Conservation (phyloP, 2,113 vertebrate genomes). For the Pterophyllum scalare region DNA sequence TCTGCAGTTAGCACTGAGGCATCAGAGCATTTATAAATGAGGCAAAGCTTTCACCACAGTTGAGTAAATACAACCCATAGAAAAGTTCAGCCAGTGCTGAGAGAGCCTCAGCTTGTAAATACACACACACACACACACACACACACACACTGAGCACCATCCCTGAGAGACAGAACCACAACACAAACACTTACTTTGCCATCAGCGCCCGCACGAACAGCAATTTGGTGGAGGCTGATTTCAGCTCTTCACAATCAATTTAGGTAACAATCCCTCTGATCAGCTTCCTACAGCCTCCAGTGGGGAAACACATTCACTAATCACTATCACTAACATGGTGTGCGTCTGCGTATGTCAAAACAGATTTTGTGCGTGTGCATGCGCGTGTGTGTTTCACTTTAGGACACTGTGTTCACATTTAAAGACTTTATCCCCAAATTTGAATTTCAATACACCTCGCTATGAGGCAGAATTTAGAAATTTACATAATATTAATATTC, state of each 20-base stretch:
- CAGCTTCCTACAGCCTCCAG: constrained; percentile 32
- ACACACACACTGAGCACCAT: background rate
- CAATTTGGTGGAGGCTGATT: constrained; percentile 58
- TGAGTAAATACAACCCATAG: constrained; percentile 54
- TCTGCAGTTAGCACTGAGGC: constrained; percentile 47
- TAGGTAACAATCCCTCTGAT: constrained; percentile 48
- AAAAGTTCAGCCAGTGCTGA: constrained; percentile 45
- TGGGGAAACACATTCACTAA: constrained; percentile 33
- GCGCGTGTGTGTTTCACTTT: background rate
- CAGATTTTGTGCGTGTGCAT: background rate
- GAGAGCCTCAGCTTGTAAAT: constrained; percentile 41
- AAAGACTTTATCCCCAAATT: constrained; percentile 34
- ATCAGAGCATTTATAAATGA: constrained; percentile 57
- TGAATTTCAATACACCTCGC: constrained; percentile 52
- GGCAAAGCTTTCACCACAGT: constrained; percentile 47
- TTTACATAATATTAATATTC: constrained; percentile 56
- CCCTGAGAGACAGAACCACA: constrained; percentile 43
- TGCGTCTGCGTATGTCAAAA: background rate
- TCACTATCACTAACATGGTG: constrained; percentile 28
- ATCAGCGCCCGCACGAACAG: constrained; percentile 50
- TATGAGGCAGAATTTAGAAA: constrained; percentile 40
- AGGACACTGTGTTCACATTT: constrained; percentile 25
- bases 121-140: background rate
- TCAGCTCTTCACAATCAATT: constrained; percentile 63
- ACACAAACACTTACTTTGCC: constrained; percentile 45